Base-by-base conservation (phyloP, 2,888 invertebrate genomes). In the Nomada fucata region DNA sequence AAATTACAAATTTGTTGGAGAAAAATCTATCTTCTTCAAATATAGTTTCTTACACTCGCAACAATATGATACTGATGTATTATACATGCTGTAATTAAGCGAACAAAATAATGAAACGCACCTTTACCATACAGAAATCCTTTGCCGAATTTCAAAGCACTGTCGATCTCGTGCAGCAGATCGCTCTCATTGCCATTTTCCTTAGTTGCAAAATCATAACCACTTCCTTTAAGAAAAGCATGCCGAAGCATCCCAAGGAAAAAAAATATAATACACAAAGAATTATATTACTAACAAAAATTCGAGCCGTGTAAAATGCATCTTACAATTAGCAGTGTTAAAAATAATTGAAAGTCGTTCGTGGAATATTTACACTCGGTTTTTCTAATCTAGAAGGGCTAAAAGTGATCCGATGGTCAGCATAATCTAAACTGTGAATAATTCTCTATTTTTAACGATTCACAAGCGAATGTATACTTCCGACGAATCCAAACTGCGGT, bases 121-220 rank as follows among this genome's bases (percentile, higher is more conserved):
- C 94, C 94, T 95, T 93, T 92, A 70, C 92, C 94, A 92, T 95
- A 94, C 91, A 96, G 95, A 94, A 96, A 96, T 91, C 96, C 96
- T 92, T 94, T 95, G 89, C 95, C 95, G 91, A 95, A 91, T 89
- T 93, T 93, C 89, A 95, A 94, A 86, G 95, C 95, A 85, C 94
- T 94, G 94, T 96, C 96, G 92, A 96, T 96, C 94, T 96, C 96
- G 93, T 95, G 95, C 92, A 96, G 95, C 86, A 96, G 94, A 90
- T 92, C 83, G 82, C 74, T 88, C 63, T 87, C 89, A 89, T 89
- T 90, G 85, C 80, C 85, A 88, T 85, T 88, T 71, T 83, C 81
- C 82, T 86, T 89, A 78, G 87, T 85, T 78, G 87, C 81, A 82
- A 87, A 87, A 79, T 79, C 87, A 87, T 85, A 89, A 86, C 83